Conservation (phyloP, 1,140 invertebrate species). For the Rhynchophorus ferrugineus region DNA sequence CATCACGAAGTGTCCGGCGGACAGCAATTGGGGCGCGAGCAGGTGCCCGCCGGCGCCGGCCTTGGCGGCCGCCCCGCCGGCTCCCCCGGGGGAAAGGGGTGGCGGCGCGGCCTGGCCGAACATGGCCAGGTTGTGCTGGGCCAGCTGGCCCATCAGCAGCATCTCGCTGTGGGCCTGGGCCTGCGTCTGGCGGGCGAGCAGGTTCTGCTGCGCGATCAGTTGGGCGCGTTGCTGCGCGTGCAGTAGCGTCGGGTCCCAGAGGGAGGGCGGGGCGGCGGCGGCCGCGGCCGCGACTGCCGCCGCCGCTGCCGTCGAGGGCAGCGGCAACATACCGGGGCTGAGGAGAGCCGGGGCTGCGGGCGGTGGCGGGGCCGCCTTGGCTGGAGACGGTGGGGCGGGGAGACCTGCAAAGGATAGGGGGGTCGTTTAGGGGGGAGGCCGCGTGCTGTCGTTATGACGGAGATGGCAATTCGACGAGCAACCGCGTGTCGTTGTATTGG, state of each 20-base stretch:
- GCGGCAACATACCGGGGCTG: conserved; percentile 65
- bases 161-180: conserved; percentile 37
- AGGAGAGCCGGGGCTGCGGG: conserved; percentile 64
- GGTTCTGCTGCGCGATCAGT: conserved; percentile 41
- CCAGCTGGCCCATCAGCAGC: conserved; percentile 37
- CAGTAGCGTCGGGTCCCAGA: conserved; percentile 35
- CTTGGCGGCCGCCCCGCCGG: conserved; percentile 3
- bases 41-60: conserved; percentile 15
- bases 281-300: conserved; percentile 37
- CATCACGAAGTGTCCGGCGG: conserved; percentile 44
- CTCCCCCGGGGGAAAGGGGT: conserved; percentile 26
- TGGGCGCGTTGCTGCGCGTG: conserved; percentile 41
- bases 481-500: no score
- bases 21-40: conserved; percentile 37
- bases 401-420: conserved; percentile 34
- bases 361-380: conserved; percentile 49
- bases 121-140: conserved; percentile 35
- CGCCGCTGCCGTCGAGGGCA: conserved; percentile 43
- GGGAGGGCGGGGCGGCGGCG: conserved; percentile 46
- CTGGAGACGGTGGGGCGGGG: conserved; percentile 54
- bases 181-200: conserved; percentile 38
- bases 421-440: no score
- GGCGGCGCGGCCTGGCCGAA: conserved; percentile 6
- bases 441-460: no score
- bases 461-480: no score